A percentile compares a stretch with the other conserved stretches of the same genome.
These are phyloP conservation scores for Dynastes grantii DNA, from an alignment of 2,888 invertebrate genomes.

Conservation along the genomic window DNA sequence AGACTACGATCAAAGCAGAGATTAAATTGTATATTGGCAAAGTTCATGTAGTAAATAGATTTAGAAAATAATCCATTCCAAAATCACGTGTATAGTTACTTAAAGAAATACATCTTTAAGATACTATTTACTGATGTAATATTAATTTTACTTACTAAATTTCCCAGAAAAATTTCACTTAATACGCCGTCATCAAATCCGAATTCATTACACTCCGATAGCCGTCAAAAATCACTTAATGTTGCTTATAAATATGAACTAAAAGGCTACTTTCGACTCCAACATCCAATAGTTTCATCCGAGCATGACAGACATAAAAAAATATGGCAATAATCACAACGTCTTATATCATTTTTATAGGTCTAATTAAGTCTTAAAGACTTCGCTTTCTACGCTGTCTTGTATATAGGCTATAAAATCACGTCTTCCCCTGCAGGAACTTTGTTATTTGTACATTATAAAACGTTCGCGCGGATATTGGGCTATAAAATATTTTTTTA, in stretches of 20 bases:
- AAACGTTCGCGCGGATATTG: constrained; percentile 31
- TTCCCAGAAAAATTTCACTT: no score
- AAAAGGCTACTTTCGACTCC: constrained; percentile 9
- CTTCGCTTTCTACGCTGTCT: constrained; percentile 11
- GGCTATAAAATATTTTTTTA: constrained; percentile 22
- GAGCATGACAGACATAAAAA: constrained; percentile 2
- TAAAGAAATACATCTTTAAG: no score
- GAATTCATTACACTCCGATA: background rate
- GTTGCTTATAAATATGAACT: constrained; percentile 15
- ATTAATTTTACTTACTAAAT: no score
- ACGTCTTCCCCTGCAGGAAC: constrained; percentile 9
- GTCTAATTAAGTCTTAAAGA: constrained; percentile 30
- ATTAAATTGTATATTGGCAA: no score
- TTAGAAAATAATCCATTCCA: no score
- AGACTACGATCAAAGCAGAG: no score
- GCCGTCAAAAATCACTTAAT: constrained; percentile 5
- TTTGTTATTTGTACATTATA: constrained; percentile 34
- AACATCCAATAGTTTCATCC: constrained; percentile 4
- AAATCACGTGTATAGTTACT: no score
- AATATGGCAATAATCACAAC: constrained; percentile 28
- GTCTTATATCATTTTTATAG: constrained; percentile 32
- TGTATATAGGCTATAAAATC: constrained; percentile 29
- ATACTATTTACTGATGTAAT: no score
- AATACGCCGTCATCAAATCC: background rate
- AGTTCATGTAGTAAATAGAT: no score